A percentile compares a stretch with the other conserved stretches of the same genome.
Conservation (phyloP, 2,888 invertebrate species). For the Cotesia congregata region DNA sequence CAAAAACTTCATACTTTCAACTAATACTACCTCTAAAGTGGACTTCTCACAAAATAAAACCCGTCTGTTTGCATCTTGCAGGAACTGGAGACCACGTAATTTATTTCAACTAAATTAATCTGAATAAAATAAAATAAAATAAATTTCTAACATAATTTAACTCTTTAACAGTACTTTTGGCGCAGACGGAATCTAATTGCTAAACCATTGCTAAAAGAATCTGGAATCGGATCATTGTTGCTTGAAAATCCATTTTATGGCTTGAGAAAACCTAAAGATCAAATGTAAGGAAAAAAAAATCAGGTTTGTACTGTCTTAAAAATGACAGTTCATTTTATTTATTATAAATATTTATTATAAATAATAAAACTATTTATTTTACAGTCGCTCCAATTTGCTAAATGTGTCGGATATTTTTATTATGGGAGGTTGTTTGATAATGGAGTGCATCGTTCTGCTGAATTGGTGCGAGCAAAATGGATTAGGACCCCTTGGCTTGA, state of each 20-base stretch:
- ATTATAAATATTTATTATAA: too few species aligned
- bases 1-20: slow-evolving; percentile 88
- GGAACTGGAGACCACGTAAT: slow-evolving; percentile 98
- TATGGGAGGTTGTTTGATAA: slow-evolving; percentile 97
- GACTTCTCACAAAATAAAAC: slow-evolving; percentile 78
- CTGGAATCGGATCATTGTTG: slow-evolving; percentile 92
- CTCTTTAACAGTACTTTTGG: slow-evolving; percentile 84
- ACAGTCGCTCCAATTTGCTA: slow-evolving; percentile 89
- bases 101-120: slow-evolving; percentile 23
- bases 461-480: slow-evolving; percentile 95
- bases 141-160: neutral
- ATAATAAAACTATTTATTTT: slow-evolving; percentile 49
- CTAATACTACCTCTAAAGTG: slow-evolving; percentile 86
- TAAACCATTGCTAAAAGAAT: slow-evolving; percentile 89
- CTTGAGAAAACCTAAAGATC: slow-evolving; percentile 87
- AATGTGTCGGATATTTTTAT: slow-evolving; percentile 98
- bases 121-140: neutral
- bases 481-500: slow-evolving; percentile 92
- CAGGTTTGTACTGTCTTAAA: slow-evolving; percentile 50
- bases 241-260: slow-evolving; percentile 98
- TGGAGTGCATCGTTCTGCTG: slow-evolving; percentile 92
- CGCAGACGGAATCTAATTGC: slow-evolving; percentile 90
- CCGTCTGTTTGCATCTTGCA: slow-evolving; percentile 94
- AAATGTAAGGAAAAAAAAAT: slow-evolving; percentile 76
- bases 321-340: slow-evolving; percentile 17